phyloP scores from a whole-genome alignment of 1,140 invertebrate species.

The Drosophila pachea region DNA sequence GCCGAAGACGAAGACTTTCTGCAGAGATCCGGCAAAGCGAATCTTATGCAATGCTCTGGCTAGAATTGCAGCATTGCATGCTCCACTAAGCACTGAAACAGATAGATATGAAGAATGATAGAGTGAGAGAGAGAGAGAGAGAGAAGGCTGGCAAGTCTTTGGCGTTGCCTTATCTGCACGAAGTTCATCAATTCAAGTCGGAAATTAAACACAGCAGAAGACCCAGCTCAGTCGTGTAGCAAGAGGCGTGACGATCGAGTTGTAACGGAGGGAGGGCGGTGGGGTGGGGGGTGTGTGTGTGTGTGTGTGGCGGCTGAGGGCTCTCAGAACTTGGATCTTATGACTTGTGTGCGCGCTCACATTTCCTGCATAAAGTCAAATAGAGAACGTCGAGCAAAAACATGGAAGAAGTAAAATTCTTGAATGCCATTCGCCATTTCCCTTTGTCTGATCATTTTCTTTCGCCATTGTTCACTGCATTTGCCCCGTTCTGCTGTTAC shows the following conservation, averaged over 20 bases:
- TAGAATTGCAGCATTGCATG: slow-evolving; percentile 62
- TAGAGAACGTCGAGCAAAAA: slow-evolving; percentile 15
- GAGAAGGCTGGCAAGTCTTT: slow-evolving; percentile 11
- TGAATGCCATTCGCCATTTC: slow-evolving; percentile 38
- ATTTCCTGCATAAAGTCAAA: slow-evolving; percentile 60
- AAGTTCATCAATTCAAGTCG: slow-evolving; percentile 72
- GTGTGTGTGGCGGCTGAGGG: too few relatives aligned
- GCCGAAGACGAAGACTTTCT: not conserved
- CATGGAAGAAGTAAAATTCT: slow-evolving; percentile 27
- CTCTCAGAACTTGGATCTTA: slow-evolving; percentile 39
- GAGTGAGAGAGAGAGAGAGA: not conserved
- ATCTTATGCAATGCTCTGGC: slow-evolving; percentile 53
- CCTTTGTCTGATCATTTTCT: slow-evolving; percentile 44
- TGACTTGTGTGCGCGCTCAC: slow-evolving; percentile 49
- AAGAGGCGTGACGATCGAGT: slow-evolving; percentile 53
- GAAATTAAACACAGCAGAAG: slow-evolving; percentile 61
- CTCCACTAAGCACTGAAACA: slow-evolving; percentile 52
- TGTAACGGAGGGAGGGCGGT: too few relatives aligned
- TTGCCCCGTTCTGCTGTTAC: too few relatives aligned
- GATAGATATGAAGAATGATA: too few relatives aligned
- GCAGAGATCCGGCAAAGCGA: slow-evolving; percentile 11
- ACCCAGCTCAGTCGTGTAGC: slow-evolving; percentile 68
- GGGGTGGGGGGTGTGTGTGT: too few relatives aligned
- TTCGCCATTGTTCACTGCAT: slow-evolving; percentile 11
- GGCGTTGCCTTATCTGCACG: slow-evolving; percentile 56